A percentile compares a stretch with the other conserved stretches of the same genome.
These are phyloP conservation scores for Danio tinwini DNA, from an alignment of 2,797 vertebrate genomes.

Conservation along the genomic window DNA sequence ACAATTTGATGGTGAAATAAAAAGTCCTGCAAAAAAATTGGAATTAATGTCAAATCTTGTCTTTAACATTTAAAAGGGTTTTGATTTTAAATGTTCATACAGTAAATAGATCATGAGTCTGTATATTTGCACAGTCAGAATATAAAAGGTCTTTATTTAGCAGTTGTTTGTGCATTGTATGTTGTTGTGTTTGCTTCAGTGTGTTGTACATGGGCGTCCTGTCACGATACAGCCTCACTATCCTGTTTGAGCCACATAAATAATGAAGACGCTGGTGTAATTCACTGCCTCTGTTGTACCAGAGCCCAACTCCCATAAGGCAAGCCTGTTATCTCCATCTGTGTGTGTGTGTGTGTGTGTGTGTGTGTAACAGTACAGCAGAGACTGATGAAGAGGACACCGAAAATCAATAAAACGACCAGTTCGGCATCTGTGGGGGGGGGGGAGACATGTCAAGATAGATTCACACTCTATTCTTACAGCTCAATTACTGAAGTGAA, in stretches of 20 bases:
- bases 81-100: not conserved
- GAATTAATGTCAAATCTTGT: too few species aligned
- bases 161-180: not conserved
- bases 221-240: not conserved
- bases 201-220: slow-evolving; percentile 15
- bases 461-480: slow-evolving; percentile 19
- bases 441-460: slow-evolving; percentile 22
- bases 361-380: slow-evolving; percentile 29
- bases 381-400: slow-evolving; percentile 6
- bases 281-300: slow-evolving; percentile 30
- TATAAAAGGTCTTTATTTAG: too few species aligned
- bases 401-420: slow-evolving; percentile 42
- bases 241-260: slow-evolving; percentile 35
- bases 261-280: slow-evolving; percentile 41
- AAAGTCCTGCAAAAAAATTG: too few species aligned
- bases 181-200: slow-evolving; percentile 3
- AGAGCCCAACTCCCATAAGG: not conserved
- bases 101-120: too few species aligned
- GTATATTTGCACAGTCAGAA: not conserved
- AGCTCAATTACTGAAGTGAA: slow-evolving; percentile 36
- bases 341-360: not conserved
- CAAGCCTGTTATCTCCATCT: not conserved
- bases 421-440: not conserved
- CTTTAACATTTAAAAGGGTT: not conserved
- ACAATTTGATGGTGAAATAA: too few species aligned